These are phyloP conservation scores for Amphipyra tragopoginis DNA, from an alignment of 2,888 invertebrate species.

Conservation along the genomic window DNA sequence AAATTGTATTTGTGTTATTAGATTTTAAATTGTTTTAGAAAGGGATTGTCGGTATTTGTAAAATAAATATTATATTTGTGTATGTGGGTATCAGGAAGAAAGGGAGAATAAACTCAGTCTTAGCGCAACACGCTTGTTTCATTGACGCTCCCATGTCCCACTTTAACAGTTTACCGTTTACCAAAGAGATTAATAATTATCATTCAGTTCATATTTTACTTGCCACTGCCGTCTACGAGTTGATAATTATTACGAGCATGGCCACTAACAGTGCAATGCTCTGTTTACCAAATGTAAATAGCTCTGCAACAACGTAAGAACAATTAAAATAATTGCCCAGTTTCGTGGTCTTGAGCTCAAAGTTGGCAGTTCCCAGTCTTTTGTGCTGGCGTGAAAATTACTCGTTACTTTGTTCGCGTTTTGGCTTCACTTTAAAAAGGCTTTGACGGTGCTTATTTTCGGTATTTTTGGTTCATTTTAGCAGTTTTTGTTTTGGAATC, in stretches of 20 bases:
- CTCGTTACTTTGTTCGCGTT: slow-evolving; percentile 4
- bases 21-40: no score
- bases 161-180: no score
- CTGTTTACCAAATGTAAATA: slow-evolving; percentile 9
- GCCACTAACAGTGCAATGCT: not conserved
- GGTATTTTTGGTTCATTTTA: not conserved
- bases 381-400: slow-evolving; percentile 38
- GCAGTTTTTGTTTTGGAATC: not conserved
- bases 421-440: not conserved
- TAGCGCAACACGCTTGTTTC: no score
- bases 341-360: slow-evolving; percentile 12
- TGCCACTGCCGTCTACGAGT: not conserved
- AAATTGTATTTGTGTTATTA: no score
- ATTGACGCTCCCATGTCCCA: no score
- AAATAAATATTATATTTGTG: no score
- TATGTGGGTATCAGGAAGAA: no score
- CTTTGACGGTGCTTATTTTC: not conserved
- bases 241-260: not conserved
- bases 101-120: no score
- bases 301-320: not conserved
- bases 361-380: slow-evolving; percentile 21
- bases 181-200: no score
- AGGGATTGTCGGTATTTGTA: no score
- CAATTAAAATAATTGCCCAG: slow-evolving; percentile 45
- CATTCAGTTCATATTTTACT: not conserved